Evolutionary conservation across 2,113 vertebrate genomes (phyloP).

Genomic region (Malurus cyaneus): DNA sequence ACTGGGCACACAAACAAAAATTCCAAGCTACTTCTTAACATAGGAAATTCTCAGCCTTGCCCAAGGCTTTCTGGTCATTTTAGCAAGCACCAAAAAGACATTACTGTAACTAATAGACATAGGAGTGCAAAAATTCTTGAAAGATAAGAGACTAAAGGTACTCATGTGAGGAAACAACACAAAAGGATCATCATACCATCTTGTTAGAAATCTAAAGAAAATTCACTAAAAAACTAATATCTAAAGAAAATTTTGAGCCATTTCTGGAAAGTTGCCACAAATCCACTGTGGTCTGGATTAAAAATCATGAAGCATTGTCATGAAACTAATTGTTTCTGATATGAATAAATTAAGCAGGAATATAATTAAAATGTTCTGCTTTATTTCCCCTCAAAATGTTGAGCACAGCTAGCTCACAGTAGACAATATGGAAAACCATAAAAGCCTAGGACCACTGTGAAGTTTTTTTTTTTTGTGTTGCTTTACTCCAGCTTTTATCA

Average conservation of each 20-base stretch:
- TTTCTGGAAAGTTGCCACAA: not conserved
- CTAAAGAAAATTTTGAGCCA: not conserved
- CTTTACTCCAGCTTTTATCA: not conserved
- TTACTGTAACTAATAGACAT: not conserved
- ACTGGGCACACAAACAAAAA: not conserved
- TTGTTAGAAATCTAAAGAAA: not conserved
- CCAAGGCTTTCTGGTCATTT: not conserved
- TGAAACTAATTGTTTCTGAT: not conserved
- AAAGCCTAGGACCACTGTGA: not conserved
- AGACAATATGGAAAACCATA: not conserved
- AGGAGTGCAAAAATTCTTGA: not conserved
- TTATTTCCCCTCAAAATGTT: not conserved
- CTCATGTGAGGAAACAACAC: not conserved
- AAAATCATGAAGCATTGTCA: not conserved
- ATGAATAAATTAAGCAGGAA: not conserved
- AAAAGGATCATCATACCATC: accelerated
- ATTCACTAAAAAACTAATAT: too few relatives aligned
- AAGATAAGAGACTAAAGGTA: not conserved
- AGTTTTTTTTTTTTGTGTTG: not conserved
- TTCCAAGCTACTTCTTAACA: not conserved
- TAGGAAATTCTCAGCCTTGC: not conserved
- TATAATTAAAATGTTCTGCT: not conserved
- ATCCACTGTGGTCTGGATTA: not conserved
- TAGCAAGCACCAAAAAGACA: not conserved
- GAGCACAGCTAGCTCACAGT: not conserved